Conservation (phyloP, 2,888 invertebrate species). For the Pharmacophagus antenor region DNA sequence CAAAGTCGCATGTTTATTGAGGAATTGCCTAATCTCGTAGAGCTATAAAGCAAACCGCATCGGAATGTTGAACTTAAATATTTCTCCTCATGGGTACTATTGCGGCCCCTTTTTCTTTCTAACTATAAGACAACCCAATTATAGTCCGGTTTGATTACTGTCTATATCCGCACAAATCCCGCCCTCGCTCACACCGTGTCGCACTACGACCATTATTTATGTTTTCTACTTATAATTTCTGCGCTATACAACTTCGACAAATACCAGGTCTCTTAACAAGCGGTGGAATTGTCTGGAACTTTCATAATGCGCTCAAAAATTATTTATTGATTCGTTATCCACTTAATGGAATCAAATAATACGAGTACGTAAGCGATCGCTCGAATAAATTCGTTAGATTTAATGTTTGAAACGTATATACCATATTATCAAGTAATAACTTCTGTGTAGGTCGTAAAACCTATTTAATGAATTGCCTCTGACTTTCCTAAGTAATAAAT, state of each 20-base stretch:
- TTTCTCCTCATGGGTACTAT: constrained; percentile 65
- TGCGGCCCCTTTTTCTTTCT: constrained; percentile 76
- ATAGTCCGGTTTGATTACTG: constrained; percentile 77
- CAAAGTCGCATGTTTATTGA: constrained; percentile 74
- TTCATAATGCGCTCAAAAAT: constrained; percentile 62
- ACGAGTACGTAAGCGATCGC: constrained; percentile 50
- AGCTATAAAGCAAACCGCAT: constrained; percentile 80
- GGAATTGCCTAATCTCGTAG: constrained; percentile 78
- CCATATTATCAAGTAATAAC: constrained; percentile 45
- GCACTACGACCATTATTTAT: constrained; percentile 77
- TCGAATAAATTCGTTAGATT: constrained; percentile 43
- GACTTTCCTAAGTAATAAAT: constrained; percentile 66
- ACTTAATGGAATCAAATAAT: constrained; percentile 47
- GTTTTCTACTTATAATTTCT: constrained; percentile 77
- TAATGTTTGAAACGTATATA: constrained; percentile 45
- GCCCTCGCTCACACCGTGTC: constrained; percentile 50
- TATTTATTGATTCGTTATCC: constrained; percentile 56
- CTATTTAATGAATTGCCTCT: constrained; percentile 61
- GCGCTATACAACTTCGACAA: constrained; percentile 72
- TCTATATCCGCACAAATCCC: constrained; percentile 45
- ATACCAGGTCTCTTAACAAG: constrained; percentile 71
- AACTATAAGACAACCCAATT: constrained; percentile 79
- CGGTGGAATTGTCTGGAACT: constrained; percentile 66
- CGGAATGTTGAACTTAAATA: constrained; percentile 78
- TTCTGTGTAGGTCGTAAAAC: constrained; percentile 58